These are phyloP conservation scores for Halictus quadricinctus DNA, from an alignment of 2,888 invertebrate genomes.

Conservation along the genomic window DNA sequence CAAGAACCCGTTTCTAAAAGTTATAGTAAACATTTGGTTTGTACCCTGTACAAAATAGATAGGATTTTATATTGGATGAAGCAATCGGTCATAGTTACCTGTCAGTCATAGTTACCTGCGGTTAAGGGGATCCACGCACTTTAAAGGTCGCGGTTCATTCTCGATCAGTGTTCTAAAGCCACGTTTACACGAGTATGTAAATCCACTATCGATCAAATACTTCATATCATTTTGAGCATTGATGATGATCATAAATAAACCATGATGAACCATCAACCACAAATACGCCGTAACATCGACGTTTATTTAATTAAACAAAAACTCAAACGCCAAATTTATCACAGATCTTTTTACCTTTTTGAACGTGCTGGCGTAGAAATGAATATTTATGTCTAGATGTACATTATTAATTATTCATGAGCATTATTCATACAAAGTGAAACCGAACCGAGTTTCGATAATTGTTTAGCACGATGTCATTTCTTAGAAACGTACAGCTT, in stretches of 20 bases:
- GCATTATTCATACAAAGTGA: too few species aligned
- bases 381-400: neutral
- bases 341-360: neutral
- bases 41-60: neutral
- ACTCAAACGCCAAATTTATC: neutral
- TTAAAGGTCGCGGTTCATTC: slow-evolving; percentile 11
- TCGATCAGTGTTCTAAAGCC: neutral
- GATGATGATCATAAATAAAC: neutral
- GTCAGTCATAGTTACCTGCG: slow-evolving; percentile 2
- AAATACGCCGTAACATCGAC: neutral
- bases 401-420: too few species aligned
- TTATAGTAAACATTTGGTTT: too few species aligned
- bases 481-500: too few species aligned
- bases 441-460: neutral
- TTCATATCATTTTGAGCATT: neutral
- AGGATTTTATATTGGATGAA: neutral
- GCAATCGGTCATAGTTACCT: neutral
- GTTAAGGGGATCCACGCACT: neutral
- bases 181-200: neutral
- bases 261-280: neutral
- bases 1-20: neutral
- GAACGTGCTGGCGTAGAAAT: neutral
- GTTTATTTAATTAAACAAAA: neutral
- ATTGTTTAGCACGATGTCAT: neutral
- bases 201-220: neutral